Evolutionary conservation across 2,113 vertebrate species (phyloP).

Genomic region (Himantopus leucocephalus): DNA sequence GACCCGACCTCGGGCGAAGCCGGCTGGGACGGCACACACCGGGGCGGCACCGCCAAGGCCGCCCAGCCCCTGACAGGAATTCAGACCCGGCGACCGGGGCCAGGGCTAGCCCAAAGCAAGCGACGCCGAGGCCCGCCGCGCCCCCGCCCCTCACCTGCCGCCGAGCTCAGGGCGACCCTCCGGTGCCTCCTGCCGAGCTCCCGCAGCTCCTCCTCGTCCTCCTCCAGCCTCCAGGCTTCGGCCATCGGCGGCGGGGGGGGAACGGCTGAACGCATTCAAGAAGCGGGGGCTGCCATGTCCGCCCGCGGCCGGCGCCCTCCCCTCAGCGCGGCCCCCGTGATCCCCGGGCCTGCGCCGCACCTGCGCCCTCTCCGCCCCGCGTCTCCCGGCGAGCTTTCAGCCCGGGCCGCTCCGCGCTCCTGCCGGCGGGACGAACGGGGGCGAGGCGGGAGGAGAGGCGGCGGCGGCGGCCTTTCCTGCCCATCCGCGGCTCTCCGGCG

Average conservation of each 20-base stretch:
- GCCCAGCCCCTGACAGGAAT: neutral
- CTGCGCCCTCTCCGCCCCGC: constrained; percentile 1
- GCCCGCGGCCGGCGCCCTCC: neutral
- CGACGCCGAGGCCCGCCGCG: neutral
- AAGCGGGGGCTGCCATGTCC: constrained; percentile 15
- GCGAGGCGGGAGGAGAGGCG: neutral
- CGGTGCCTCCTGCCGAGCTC: constrained; percentile 76
- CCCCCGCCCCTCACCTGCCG: constrained; percentile 76
- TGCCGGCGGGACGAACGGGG: neutral
- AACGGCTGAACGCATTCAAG: neutral
- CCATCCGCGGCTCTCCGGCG: constrained; percentile 66
- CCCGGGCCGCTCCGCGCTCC: neutral
- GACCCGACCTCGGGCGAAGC: neutral
- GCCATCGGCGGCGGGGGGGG: constrained; percentile 76
- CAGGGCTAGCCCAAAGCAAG: neutral
- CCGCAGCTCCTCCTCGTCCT: constrained; percentile 81
- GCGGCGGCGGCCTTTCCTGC: constrained; percentile 61
- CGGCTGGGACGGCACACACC: neutral
- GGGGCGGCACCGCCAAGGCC: neutral
- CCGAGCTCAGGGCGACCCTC: constrained; percentile 64
- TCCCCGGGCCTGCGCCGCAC: neutral
- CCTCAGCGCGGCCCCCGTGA: neutral
- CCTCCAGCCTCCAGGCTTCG: constrained; percentile 83
- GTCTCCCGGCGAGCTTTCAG: neutral
- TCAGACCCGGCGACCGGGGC: neutral